A percentile compares a stretch with the other conserved stretches of the same genome.
Evolutionary conservation across 2,888 invertebrate species (phyloP).

Genomic region (Cephalotes varians): DNA sequence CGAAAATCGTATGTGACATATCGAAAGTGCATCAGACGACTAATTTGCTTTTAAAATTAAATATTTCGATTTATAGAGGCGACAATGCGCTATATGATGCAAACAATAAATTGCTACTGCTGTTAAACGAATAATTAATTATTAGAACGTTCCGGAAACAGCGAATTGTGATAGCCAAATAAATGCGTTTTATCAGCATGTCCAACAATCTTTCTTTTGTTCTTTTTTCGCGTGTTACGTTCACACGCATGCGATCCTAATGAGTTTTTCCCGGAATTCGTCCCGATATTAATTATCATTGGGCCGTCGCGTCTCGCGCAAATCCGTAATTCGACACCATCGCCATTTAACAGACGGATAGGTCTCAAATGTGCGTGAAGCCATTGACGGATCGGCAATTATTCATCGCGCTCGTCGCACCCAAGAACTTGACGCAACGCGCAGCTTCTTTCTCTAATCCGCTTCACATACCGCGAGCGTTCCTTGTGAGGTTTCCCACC

Average conservation of each 20-base stretch:
- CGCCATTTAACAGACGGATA: conserved; percentile 41
- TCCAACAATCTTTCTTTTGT: background rate
- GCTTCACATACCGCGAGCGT: conserved; percentile 32
- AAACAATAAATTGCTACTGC: background rate
- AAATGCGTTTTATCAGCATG: background rate
- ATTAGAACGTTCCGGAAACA: conserved; percentile 3
- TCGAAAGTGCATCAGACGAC: background rate
- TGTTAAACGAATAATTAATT: conserved; percentile 18
- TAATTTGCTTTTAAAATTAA: conserved; percentile 20
- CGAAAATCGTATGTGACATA: background rate
- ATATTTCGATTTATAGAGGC: conserved; percentile 19
- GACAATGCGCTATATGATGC: background rate
- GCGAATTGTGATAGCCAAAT: conserved; percentile 3
- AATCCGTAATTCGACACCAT: conserved; percentile 36
- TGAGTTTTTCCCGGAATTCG: conserved; percentile 30
- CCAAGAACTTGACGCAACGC: conserved; percentile 23
- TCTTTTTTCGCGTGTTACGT: background rate
- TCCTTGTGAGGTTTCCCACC: conserved; percentile 42
- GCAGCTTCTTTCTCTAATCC: conserved; percentile 45
- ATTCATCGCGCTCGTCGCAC: conserved; percentile 46
- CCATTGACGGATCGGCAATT: conserved; percentile 48
- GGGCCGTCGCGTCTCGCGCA: conserved; percentile 28
- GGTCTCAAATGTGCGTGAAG: conserved; percentile 44
- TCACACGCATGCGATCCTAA: conserved; percentile 1
- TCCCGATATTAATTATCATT: conserved; percentile 33